Base-by-base conservation (phyloP, 2,797 vertebrate species). In the Morus bassanus region DNA sequence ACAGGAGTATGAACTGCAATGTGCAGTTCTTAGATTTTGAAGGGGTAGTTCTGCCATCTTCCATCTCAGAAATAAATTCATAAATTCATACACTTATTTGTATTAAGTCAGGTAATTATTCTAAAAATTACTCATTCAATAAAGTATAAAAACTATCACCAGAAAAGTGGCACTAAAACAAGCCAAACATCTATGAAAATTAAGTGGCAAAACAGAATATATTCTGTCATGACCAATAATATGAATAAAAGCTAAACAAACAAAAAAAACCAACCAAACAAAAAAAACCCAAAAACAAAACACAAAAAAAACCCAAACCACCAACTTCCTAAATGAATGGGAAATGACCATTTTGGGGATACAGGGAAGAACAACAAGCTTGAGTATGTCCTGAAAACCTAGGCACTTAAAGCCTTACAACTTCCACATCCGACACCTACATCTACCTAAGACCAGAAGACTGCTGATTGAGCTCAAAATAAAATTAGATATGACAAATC, bases 261-360 rank as follows among this genome's bases (percentile, higher is more conserved):
- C 67, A 18, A 4, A 3, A 3, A 6, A 23, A 10, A 4, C 24
- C 13, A 13, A 24, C 48, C n/a, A n/a, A n/a, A n/a, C n/a, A n/a
- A n/a, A n/a, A n/a, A n/a, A n/a, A n/a, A n/a, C n/a, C n/a, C n/a
- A n/a, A n/a, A n/a, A n/a, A n/a, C n/a, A n/a, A n/a, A n/a, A n/a
- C n/a, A n/a, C n/a, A n/a, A n/a, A n/a, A n/a, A n/a, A n/a, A n/a
- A n/a, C n/a, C n/a, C n/a, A n/a, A n/a, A n/a, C n/a, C n/a, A n/a
- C n/a, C n/a, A 50, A n/a, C 10, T 64, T 41, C 31, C 18, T 65
- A 80, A 50, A 77, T 3, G 1, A 85, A 85, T 27, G 11, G 9
- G 3, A 92, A 79, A 69, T 48, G 1, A 83, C 21, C 4, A 0
- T 63, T 50, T n/a, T 5, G 13, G 15, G 22, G 31, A 79, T 46